Evolutionary conservation across 2,888 invertebrate genomes (phyloP).

Genomic region (Apamea monoglypha): DNA sequence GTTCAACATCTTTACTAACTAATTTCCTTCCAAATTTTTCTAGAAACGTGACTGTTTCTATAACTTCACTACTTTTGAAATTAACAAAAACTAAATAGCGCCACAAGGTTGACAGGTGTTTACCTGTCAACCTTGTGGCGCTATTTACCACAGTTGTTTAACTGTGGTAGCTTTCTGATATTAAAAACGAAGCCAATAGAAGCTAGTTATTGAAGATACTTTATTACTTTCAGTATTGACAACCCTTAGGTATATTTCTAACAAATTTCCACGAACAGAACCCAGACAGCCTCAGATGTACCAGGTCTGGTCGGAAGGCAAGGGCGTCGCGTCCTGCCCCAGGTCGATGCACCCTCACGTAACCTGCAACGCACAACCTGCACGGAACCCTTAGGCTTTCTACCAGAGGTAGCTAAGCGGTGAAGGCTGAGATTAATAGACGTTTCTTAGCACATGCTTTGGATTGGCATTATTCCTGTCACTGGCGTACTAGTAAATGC

Average conservation of each 20-base stretch:
- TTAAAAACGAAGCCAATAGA: neutral
- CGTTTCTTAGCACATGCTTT: neutral
- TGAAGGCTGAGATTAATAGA: neutral
- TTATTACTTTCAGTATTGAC: neutral
- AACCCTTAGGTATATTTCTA: constrained; percentile 3
- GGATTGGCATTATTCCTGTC: neutral
- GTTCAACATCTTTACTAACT: neutral
- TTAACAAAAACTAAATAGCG: neutral
- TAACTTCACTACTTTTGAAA: neutral
- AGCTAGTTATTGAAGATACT: neutral
- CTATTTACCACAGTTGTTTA: no score
- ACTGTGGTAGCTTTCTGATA: neutral
- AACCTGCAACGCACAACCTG: constrained; percentile 49
- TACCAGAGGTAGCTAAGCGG: constrained; percentile 4
- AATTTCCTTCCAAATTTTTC: neutral
- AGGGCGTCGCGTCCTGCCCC: constrained; percentile 55
- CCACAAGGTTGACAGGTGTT: constrained; percentile 7
- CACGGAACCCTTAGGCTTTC: constrained; percentile 29
- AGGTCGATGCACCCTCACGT: constrained; percentile 52
- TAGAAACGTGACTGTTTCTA: neutral
- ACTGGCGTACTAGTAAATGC: neutral
- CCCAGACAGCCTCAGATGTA: constrained; percentile 33
- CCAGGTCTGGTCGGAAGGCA: constrained; percentile 58
- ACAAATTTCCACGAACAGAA: constrained; percentile 5
- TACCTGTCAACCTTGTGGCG: no score